These are phyloP conservation scores for Atrichornis clamosus DNA, from an alignment of 2,113 vertebrate genomes.

Conservation along the genomic window DNA sequence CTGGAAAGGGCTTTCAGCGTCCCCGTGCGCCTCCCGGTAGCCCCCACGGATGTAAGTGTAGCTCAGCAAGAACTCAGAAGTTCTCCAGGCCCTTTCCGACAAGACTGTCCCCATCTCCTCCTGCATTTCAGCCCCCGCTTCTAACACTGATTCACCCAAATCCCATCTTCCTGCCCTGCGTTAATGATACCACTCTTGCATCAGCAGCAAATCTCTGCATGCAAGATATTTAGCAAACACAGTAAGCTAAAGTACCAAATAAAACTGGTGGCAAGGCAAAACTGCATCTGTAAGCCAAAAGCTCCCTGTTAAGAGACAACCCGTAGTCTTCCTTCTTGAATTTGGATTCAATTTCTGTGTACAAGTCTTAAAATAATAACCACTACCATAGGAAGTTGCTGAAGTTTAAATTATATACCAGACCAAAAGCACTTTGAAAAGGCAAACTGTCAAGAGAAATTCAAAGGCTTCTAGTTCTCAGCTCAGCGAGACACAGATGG, in stretches of 20 bases:
- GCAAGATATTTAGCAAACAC: background rate
- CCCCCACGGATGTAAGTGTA: background rate
- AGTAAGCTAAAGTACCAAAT: background rate
- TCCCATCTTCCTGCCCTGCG: background rate
- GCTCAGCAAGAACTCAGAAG: background rate
- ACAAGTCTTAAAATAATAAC: background rate
- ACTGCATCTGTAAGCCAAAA: background rate
- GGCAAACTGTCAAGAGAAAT: background rate
- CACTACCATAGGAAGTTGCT: background rate
- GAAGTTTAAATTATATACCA: background rate
- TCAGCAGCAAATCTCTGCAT: background rate
- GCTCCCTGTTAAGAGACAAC: background rate
- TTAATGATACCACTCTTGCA: background rate
- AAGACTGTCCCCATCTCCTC: background rate
- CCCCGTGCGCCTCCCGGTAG: background rate
- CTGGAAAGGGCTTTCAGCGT: background rate
- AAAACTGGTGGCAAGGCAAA: background rate
- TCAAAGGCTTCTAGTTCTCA: background rate
- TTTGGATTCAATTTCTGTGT: background rate
- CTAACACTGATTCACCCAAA: background rate
- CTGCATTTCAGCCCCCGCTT: rapidly evolving
- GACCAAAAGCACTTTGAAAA: background rate
- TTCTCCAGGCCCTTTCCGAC: background rate
- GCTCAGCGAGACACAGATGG: background rate
- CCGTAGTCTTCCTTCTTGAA: background rate